Evolutionary conservation across 1,140 invertebrate genomes (phyloP), one percentile per base, ranked within the genome.

Genomic region (Samia ricini): DNA sequence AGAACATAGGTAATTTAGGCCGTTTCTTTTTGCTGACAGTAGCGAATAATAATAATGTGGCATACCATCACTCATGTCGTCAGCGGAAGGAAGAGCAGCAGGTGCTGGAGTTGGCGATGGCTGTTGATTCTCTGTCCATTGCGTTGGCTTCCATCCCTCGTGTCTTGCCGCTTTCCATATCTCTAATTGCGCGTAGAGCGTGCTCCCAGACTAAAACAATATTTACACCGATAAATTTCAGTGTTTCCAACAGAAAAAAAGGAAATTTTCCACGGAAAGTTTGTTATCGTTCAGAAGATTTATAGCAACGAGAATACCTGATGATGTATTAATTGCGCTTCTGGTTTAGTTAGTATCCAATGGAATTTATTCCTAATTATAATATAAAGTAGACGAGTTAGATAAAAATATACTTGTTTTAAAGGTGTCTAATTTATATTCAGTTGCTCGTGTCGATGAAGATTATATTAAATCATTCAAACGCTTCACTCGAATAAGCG

Each of bases 131-230:
- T 89, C 85, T 4, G 75, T 66, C 80, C 84, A 83, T 4, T 78
- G 77, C 15, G 77, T 70, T 56, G 85, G 70, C 60, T 83, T 72
- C 85, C 83, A 91, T 5, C 74, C 76, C 49, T 91, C 78, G 58
- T 91, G 91, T 62, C 92, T 91, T 72, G 96, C 95, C 60, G 94
- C 95, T 84, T 97, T 97, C 97, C 97, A 98, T 60, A 98, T 96
- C 84, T 98, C 97, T 74, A 99, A 83, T 77, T 98, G 96, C 33
- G 96, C 96, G 83, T 95, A 95, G 49, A 99, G 85, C 68, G 95
- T 96, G 79, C 95, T 95, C 5, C 97, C 97, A 71, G 94, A 94
- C 95, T 96, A 81, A 26, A 75, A 76, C 60, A 75, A 75, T 18
- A 68, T 29, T 62, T 50, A 68, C 26, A 42, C 4, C 33, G n/a